Base-by-base conservation (phyloP, 2,113 vertebrate species). In the Tamias sibiricus region DNA sequence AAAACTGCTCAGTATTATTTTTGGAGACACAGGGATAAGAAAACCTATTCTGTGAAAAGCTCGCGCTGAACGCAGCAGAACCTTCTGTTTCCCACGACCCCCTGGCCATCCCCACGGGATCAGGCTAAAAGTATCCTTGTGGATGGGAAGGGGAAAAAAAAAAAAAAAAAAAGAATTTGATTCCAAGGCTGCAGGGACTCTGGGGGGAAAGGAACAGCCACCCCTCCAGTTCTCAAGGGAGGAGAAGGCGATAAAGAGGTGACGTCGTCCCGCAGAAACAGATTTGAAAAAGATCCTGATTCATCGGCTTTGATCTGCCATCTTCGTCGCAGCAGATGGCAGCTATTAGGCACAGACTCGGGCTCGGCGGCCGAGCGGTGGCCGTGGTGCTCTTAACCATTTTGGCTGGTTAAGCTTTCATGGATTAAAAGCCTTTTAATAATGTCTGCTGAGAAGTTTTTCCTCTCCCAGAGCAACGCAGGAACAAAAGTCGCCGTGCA, bases 341-440 rank as follows among this genome's bases (percentile, higher is more conserved):
- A 35, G 90, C 26, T 49, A 79, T 83, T 79, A 79, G 92, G 40
- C 69, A 44, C 90, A 88, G 64, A 69, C 35, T 35, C 19, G 1
- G 0, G 69, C 16, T 2, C 0, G 9, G n/a, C 74, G 20, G 35
- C 86, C 0, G 0, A 42, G 64, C 59, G 37, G 62, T 4, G 54
- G 71, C 86, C 0, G 8, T 16, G 64, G 71, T 9, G 37, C 94
- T 95, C 93, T 44, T 59, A 79, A 62, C 89, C 62, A 91, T 68
- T 87, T 69, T 26, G 64, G 77, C 94, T 83, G 79, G 89, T 94
- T 93, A 91, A 77, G 79, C 87, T 74, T 79, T 84, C 90, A 49
- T 47, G 90, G 86, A 96, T 97, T 97, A 90, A 97, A 97, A 96
- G 96, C 87, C 97, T 97, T 96, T 95, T 95, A 96, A 92, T 97